A percentile compares a stretch with the other conserved stretches of the same genome.
phyloP scores from a whole-genome alignment of 1,140 invertebrate species.

The Schlechtendalia chinensis region DNA sequence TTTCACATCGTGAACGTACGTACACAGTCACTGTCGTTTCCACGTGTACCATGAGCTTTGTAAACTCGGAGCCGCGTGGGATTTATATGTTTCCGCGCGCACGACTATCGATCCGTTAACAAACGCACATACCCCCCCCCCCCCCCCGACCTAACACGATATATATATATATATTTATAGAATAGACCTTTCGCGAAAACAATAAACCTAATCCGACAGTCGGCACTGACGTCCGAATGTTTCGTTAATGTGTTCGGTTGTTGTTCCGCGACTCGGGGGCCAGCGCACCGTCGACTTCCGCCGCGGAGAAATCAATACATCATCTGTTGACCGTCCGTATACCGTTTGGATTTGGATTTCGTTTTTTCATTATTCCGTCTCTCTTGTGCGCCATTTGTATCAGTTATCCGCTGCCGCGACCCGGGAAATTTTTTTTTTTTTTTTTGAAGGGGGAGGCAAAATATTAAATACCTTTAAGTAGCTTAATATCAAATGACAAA shows the following conservation, averaged over 20 bases:
- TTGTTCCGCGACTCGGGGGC: background rate
- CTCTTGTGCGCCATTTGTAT: too few species aligned
- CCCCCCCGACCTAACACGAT: too few species aligned
- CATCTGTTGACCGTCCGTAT: too few species aligned
- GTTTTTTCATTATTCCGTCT: too few species aligned
- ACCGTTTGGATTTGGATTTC: too few species aligned
- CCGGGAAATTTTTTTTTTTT: too few species aligned
- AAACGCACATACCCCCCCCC: background rate
- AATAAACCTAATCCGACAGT: slow-evolving; percentile 34
- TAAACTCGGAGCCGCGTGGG: background rate
- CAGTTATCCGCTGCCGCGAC: too few species aligned
- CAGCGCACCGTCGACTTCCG: background rate
- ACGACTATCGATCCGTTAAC: background rate
- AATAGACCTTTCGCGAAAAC: background rate
- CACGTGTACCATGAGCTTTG: background rate
- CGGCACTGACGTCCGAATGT: background rate
- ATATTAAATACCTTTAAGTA: too few species aligned
- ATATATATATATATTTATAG: background rate
- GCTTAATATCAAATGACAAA: too few species aligned
- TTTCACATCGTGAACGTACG: background rate
- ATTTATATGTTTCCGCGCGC: background rate
- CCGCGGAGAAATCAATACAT: background rate
- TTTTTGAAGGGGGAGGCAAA: too few species aligned
- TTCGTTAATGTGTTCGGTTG: background rate
- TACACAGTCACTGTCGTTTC: background rate